Percentiles rank a stretch among this genome's conserved stretches.
These are phyloP conservation scores for Meriones unguiculatus DNA, from an alignment of 2,113 vertebrate genomes.

Conservation along the genomic window DNA sequence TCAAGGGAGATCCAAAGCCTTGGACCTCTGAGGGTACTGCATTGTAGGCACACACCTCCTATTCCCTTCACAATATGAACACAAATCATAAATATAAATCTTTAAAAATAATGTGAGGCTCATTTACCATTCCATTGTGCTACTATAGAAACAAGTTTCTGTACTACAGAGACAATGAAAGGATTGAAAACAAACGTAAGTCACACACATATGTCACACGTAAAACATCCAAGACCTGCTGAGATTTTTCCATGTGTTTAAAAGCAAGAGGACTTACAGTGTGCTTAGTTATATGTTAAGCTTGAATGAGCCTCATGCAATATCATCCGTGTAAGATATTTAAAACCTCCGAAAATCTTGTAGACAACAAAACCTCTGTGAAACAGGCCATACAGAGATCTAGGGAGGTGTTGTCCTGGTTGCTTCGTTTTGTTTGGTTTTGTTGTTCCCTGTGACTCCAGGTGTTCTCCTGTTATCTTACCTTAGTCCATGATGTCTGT, in stretches of 20 bases:
- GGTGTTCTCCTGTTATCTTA: neutral
- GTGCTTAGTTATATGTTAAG: neutral
- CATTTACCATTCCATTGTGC: neutral
- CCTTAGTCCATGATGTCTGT: neutral
- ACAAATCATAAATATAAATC: neutral
- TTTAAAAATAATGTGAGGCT: slow-evolving; percentile 40
- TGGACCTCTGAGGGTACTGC: no score
- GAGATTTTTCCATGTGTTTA: slow-evolving; percentile 26
- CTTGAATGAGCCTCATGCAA: slow-evolving; percentile 6
- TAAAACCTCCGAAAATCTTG: neutral
- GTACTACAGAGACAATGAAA: neutral
- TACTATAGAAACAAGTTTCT: neutral
- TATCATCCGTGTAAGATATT: neutral
- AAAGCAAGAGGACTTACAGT: neutral
- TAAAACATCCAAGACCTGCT: slow-evolving; percentile 21
- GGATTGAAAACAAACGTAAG: slow-evolving; percentile 1
- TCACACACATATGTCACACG: neutral
- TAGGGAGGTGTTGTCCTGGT: neutral
- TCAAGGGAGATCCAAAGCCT: neutral
- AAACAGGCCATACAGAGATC: neutral
- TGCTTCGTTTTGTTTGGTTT: no score
- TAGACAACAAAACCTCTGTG: slow-evolving; percentile 19
- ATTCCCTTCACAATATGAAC: neutral
- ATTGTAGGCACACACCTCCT: no score
- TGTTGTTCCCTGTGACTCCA: neutral